Percentiles rank a stretch among this genome's conserved stretches.
phyloP scores from a whole-genome alignment of 1,140 invertebrate species.

The Leptonema lineaticorne region DNA sequence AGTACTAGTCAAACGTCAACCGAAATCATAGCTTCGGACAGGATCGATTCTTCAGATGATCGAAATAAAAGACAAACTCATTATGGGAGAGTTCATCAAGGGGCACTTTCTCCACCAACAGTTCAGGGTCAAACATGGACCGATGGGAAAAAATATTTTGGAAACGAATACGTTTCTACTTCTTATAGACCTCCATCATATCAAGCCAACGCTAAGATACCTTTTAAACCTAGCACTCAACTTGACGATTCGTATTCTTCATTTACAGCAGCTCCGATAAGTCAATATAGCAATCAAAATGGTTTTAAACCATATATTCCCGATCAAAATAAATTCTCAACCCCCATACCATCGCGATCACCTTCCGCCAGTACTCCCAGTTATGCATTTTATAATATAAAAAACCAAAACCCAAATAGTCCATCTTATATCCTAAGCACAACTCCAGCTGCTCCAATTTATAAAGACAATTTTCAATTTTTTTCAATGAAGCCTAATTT shows the following conservation, averaged over 20 bases:
- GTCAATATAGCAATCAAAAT: constrained; percentile 19
- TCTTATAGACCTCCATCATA: constrained; percentile 13
- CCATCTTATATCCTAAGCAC: constrained; percentile 24
- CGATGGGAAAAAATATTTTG: constrained; percentile 10
- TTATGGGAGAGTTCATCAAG: constrained; percentile 42
- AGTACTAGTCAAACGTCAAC: constrained; percentile 39
- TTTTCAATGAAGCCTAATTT: constrained; percentile 34
- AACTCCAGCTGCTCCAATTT: constrained; percentile 21
- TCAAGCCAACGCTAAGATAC: constrained; percentile 10
- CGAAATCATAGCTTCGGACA: constrained; percentile 35
- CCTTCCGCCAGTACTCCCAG: constrained; percentile 26
- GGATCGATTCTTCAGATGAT: constrained; percentile 45
- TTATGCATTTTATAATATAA: constrained; percentile 36
- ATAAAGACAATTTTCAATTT: constrained; percentile 38
- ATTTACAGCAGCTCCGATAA: constrained; percentile 6
- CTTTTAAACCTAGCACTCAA: constrained; percentile 39
- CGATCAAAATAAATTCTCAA: constrained; percentile 23
- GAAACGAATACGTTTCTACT: constrained; percentile 16
- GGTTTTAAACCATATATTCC: constrained; percentile 35
- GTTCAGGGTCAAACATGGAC: constrained; percentile 18
- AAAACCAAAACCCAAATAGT: constrained; percentile 30
- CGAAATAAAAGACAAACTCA: constrained; percentile 54
- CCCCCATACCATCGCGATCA: constrained; percentile 5
- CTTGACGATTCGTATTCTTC: constrained; percentile 28
- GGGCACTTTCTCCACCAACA: neutral